Evolutionary conservation across 2,113 vertebrate genomes (phyloP), one percentile per base, ranked within the genome.

Genomic region (Paratilapia polleni): DNA sequence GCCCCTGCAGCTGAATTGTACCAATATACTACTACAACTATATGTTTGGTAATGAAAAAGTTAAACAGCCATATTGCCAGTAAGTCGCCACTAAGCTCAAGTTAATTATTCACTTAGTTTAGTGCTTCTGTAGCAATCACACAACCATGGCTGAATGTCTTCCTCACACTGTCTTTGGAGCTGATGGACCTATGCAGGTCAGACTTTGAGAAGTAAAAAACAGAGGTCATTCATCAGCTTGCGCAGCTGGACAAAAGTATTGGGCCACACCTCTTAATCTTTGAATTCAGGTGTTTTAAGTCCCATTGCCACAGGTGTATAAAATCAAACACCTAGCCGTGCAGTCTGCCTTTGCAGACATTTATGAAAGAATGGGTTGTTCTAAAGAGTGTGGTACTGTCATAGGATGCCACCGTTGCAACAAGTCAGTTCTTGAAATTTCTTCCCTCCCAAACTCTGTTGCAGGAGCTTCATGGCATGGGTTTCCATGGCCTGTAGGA

Each of bases 201-300:
- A 0, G n/a, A 36, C 15, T 66, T 66, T 9, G 7, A 4, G n/a
- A 66, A 66, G 36, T 66, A n/a, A 66, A 66, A 31, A 31, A 31
- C n/a, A 66, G 20, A 43, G 12, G 36, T 0, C 13, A 43, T 14
- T 66, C n/a, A 66, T 5, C 9, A 0, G 13, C 9, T 43, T 11
- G 38, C 4, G 3, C 28, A 31, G 28, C 28, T 31, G 28, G 28
- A 31, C 28, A 31, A 31, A 31, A 31, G 2, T 31, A 31, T 41
- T 41, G 38, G 38, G 38, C 38, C 38, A 11, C 11, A 41, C 38
- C 38, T 11, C 2, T 41, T 12, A 41, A 4, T 41, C 28, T 31
- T 31, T 31, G 28, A 31, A 31, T 31, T 31, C 28, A 31, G 38
- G 3, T 12, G 38, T 41, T 68, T 68, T 47, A 8, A 17, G 26